Evolutionary conservation across 2,113 vertebrate species (phyloP).

Genomic region (Sylvietta virens): DNA sequence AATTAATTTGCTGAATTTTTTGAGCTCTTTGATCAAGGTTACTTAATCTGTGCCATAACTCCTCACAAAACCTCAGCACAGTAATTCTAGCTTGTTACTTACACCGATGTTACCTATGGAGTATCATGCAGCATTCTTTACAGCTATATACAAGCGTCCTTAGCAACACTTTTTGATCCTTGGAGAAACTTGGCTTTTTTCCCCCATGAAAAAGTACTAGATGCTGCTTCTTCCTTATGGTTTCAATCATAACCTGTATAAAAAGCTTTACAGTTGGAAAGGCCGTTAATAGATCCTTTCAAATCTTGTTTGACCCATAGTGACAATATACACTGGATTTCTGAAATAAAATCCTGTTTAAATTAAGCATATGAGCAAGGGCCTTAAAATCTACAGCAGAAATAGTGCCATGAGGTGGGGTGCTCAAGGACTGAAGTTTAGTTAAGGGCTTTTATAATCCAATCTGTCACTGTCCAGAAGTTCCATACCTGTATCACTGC

Average conservation of each 20-base stretch:
- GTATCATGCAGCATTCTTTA: background rate
- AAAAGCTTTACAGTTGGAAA: background rate
- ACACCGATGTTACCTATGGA: fast-evolving
- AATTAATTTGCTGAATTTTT: constrained; percentile 13
- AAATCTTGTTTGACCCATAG: background rate
- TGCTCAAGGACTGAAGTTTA: background rate
- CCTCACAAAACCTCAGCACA: background rate
- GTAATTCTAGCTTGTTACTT: background rate
- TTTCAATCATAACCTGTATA: background rate
- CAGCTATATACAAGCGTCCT: background rate
- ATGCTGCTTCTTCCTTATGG: background rate
- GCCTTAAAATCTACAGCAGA: background rate
- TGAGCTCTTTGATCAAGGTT: constrained; percentile 26
- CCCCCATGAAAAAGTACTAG: background rate
- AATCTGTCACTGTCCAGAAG: background rate
- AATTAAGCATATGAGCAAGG: background rate
- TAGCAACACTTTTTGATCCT: background rate
- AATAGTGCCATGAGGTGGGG: background rate
- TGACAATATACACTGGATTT: background rate
- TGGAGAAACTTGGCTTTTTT: background rate
- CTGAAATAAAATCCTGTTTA: background rate
- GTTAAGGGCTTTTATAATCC: background rate
- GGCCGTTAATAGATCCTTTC: background rate
- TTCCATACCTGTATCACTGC: background rate
- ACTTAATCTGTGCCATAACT: background rate